Evolutionary conservation across 2,888 invertebrate species (phyloP).

Genomic region (Tolmerus cingulatus): DNA sequence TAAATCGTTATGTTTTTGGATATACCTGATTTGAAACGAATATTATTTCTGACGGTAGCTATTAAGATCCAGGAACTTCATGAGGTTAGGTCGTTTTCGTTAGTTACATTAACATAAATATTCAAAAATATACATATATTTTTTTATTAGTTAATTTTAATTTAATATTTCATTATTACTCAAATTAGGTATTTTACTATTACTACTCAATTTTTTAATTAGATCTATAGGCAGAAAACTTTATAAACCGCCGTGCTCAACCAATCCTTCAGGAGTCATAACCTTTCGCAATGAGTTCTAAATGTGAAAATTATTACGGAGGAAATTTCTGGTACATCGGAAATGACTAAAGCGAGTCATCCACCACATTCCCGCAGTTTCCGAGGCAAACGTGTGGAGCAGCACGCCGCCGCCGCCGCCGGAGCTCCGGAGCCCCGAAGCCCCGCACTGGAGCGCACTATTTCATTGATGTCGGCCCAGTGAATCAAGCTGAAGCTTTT

Average conservation of each 20-base stretch:
- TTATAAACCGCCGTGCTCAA: not conserved
- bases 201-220: too few species aligned
- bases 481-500: not conserved
- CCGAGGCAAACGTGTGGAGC: not conserved
- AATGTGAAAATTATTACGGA: not conserved
- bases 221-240: not conserved
- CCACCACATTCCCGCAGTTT: not conserved
- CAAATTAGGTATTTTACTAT: too few species aligned
- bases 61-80: too few species aligned
- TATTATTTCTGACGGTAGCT: too few species aligned
- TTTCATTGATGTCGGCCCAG: not conserved
- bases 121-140: too few species aligned
- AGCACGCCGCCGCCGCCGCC: not conserved
- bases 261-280: not conserved
- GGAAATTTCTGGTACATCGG: not conserved
- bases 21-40: too few species aligned
- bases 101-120: too few species aligned
- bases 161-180: too few species aligned
- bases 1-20: too few species aligned
- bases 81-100: too few species aligned
- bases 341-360: not conserved
- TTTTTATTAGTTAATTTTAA: too few species aligned
- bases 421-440: not conserved
- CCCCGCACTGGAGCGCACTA: not conserved
- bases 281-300: not conserved